These are phyloP conservation scores for Ditylenchus dipsaci DNA, from an alignment of 1,140 invertebrate genomes.

Conservation along the genomic window DNA sequence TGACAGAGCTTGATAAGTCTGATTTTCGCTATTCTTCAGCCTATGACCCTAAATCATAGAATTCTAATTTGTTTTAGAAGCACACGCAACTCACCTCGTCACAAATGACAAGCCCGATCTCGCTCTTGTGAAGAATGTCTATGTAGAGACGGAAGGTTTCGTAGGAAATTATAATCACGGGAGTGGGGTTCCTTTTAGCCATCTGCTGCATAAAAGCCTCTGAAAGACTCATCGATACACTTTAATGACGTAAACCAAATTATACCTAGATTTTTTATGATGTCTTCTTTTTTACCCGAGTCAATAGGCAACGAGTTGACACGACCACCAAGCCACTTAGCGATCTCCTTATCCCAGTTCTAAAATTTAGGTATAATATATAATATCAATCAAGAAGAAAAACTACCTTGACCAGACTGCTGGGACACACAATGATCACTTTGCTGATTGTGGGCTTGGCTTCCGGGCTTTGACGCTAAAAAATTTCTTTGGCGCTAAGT, in stretches of 20 bases:
- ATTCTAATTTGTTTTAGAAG: slow-evolving; percentile 16
- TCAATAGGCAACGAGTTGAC: slow-evolving; percentile 72
- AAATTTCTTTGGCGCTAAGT: too few species aligned
- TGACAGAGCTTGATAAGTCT: slow-evolving; percentile 91
- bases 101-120: slow-evolving; percentile 91
- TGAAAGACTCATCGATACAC: slow-evolving; percentile 47
- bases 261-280: slow-evolving; percentile 47
- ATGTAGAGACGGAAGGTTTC: slow-evolving; percentile 94
- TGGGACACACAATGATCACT: slow-evolving; percentile 89
- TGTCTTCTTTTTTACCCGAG: slow-evolving; percentile 51
- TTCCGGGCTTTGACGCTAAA: slow-evolving; percentile 63
- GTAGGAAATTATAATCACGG: slow-evolving; percentile 94
- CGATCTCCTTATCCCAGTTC: slow-evolving; percentile 98
- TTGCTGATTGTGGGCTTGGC: slow-evolving; percentile 79
- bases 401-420: slow-evolving; percentile 81
- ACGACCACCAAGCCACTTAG: slow-evolving; percentile 84
- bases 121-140: slow-evolving; percentile 76
- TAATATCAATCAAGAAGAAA: not conserved
- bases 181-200: slow-evolving; percentile 70
- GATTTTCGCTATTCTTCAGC: slow-evolving; percentile 95
- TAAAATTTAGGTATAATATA: slow-evolving; percentile 44
- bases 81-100: slow-evolving; percentile 71
- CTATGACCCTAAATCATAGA: slow-evolving; percentile 71
- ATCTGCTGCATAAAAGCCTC: slow-evolving; percentile 60
- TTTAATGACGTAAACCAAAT: slow-evolving; percentile 10